phyloP scores from a whole-genome alignment of 2,113 vertebrate species.

The Nycticebus coucang region DNA sequence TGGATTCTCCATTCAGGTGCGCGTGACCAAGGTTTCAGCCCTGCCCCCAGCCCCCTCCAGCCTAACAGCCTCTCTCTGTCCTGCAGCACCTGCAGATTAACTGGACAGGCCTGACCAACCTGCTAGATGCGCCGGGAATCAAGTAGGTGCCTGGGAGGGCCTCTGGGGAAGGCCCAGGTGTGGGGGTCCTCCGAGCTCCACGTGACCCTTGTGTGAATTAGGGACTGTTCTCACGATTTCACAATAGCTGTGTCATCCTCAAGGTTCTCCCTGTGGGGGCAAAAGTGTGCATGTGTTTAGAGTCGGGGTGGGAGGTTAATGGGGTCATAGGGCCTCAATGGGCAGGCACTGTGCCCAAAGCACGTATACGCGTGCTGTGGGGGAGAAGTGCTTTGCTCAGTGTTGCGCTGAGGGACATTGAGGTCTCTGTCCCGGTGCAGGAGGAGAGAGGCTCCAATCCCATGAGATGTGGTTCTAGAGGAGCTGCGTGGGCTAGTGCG shows the following conservation, averaged over 20 bases:
- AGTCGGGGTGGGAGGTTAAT: background rate
- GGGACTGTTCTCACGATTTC: background rate
- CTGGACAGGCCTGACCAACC: slow-evolving; percentile 96
- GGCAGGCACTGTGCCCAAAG: background rate
- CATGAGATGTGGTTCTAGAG: background rate
- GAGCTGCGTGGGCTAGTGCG: accelerated
- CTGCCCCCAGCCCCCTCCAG: background rate
- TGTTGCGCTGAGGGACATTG: background rate
- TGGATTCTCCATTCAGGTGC: background rate
- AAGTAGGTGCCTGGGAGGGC: slow-evolving; percentile 84
- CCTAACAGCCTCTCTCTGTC: slow-evolving; percentile 2
- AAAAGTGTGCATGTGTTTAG: no score
- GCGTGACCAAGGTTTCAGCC: background rate
- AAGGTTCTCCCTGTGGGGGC: accelerated
- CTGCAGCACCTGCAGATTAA: slow-evolving; percentile 91
- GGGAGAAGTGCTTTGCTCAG: background rate
- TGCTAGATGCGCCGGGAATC: slow-evolving; percentile 93
- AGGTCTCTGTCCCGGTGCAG: background rate
- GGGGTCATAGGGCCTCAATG: background rate
- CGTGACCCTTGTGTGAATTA: no score
- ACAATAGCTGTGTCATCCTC: background rate
- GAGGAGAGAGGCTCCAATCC: background rate
- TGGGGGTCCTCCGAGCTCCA: no score
- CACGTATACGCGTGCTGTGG: accelerated
- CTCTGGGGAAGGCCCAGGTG: accelerated